Percentiles rank a stretch among this genome's conserved stretches.
These are phyloP conservation scores for Acleris laterana DNA, from an alignment of 2,888 invertebrate genomes.

Conservation along the genomic window DNA sequence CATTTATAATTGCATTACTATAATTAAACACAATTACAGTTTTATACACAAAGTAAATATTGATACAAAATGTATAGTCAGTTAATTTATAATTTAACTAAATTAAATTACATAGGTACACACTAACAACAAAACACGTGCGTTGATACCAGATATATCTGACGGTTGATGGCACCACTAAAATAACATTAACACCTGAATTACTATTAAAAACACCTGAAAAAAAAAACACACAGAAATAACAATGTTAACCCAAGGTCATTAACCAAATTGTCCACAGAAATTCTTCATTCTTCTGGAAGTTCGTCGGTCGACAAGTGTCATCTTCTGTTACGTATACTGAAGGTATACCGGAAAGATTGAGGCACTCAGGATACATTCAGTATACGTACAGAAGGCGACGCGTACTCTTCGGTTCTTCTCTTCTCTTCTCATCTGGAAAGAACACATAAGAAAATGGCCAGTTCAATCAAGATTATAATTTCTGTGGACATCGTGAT, in stretches of 20 bases:
- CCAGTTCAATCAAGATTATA: no score
- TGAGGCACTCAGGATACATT: slow-evolving; percentile 99
- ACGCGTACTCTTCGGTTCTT: slow-evolving; percentile 81
- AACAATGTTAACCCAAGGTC: neutral
- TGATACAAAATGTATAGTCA: no score
- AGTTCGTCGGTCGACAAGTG: slow-evolving; percentile 86
- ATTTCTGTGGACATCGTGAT: no score
- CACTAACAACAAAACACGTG: no score
- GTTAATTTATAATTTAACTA: no score
- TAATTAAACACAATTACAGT: no score
- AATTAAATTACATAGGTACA: no score
- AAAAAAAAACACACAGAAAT: neutral
- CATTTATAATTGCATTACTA: no score
- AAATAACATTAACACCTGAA: no score
- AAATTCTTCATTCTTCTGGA: slow-evolving; percentile 40
- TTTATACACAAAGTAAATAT: no score
- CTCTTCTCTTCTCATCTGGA: slow-evolving; percentile 47
- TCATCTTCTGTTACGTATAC: slow-evolving; percentile 99
- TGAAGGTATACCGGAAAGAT: slow-evolving; percentile 99
- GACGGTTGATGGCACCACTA: no score
- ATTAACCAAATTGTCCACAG: slow-evolving; percentile 19
- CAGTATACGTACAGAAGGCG: slow-evolving; percentile 99
- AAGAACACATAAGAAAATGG: slow-evolving; percentile 42
- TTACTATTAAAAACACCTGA: neutral
- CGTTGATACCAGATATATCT: no score